These are phyloP conservation scores for Thunnus albacares DNA, from an alignment of 2,797 vertebrate genomes.

Conservation along the genomic window DNA sequence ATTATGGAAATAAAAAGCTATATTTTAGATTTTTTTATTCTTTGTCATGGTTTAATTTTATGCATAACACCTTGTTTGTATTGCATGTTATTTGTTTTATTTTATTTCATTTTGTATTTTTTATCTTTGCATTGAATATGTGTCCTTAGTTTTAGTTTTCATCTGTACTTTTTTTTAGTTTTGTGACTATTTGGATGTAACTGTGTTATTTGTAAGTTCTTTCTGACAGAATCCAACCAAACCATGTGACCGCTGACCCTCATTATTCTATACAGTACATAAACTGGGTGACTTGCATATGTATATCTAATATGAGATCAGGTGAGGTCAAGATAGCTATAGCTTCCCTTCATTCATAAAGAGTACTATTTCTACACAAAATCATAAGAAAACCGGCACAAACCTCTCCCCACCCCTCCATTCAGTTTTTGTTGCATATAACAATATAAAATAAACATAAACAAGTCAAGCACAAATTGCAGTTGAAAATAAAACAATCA, in stretches of 20 bases:
- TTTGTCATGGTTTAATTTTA: too few relatives aligned
- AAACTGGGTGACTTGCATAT: too few relatives aligned
- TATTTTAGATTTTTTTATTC: too few relatives aligned
- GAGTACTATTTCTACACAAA: not conserved
- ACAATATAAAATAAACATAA: slow-evolving; percentile 40
- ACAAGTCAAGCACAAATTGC: slow-evolving; percentile 56
- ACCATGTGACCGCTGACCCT: not conserved
- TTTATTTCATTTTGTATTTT: too few relatives aligned
- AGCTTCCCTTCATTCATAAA: not conserved
- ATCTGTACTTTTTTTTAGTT: too few relatives aligned
- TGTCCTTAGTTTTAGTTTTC: too few relatives aligned
- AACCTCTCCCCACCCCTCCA: not conserved
- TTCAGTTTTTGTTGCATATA: not conserved
- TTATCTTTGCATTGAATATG: too few relatives aligned
- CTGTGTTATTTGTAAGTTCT: too few relatives aligned
- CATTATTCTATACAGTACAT: not conserved
- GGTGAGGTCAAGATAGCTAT: not conserved
- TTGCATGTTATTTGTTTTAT: too few relatives aligned
- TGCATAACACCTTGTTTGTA: too few relatives aligned
- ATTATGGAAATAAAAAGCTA: too few relatives aligned
- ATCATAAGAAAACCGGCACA: not conserved
- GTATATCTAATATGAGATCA: not conserved
- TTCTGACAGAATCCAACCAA: not conserved
- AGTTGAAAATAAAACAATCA: slow-evolving; percentile 67
- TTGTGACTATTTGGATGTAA: too few relatives aligned